Evolutionary conservation across 2,113 vertebrate genomes (phyloP).

Genomic region (Serinus canaria): DNA sequence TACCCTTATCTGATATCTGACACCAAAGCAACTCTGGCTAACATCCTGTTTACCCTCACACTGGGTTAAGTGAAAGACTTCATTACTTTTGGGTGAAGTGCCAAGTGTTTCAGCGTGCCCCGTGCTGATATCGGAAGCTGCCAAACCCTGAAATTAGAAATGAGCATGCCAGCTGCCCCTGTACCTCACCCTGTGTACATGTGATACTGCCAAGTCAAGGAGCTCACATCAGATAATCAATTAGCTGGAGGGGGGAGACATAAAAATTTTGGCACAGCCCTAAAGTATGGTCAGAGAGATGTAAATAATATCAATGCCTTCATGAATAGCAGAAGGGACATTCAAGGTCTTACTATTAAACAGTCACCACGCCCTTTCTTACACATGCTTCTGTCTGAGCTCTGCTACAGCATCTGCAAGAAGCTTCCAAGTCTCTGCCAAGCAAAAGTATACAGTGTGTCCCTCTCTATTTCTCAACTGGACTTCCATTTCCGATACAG

Average conservation of each 20-base stretch:
- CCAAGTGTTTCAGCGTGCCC: slow-evolving; percentile 55
- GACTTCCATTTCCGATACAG: not conserved
- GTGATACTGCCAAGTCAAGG: slow-evolving; percentile 44
- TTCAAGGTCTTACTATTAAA: slow-evolving; percentile 6
- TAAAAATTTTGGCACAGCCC: slow-evolving; percentile 63
- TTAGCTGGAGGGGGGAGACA: slow-evolving; percentile 46
- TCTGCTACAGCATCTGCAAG: not conserved
- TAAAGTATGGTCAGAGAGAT: slow-evolving; percentile 12
- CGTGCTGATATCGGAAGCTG: slow-evolving; percentile 59
- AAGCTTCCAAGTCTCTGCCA: not conserved
- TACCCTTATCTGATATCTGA: slow-evolving; percentile 53
- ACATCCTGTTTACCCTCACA: slow-evolving; percentile 63
- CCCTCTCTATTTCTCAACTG: not conserved
- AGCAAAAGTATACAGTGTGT: not conserved
- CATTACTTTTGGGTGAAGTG: slow-evolving; percentile 48
- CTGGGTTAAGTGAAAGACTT: slow-evolving; percentile 52
- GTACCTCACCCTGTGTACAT: slow-evolving; percentile 52
- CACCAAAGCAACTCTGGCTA: slow-evolving; percentile 55
- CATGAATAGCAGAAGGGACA: slow-evolving; percentile 28
- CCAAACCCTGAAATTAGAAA: slow-evolving; percentile 65
- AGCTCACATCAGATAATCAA: slow-evolving; percentile 64
- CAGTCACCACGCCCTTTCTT: not conserved
- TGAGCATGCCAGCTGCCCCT: slow-evolving; percentile 58
- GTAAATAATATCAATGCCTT: slow-evolving; percentile 54
- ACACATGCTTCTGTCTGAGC: not conserved